A percentile compares a stretch with the other conserved stretches of the same genome.
Conservation (phyloP, 2,797 vertebrate species). For the Diglossa cyanea region DNA sequence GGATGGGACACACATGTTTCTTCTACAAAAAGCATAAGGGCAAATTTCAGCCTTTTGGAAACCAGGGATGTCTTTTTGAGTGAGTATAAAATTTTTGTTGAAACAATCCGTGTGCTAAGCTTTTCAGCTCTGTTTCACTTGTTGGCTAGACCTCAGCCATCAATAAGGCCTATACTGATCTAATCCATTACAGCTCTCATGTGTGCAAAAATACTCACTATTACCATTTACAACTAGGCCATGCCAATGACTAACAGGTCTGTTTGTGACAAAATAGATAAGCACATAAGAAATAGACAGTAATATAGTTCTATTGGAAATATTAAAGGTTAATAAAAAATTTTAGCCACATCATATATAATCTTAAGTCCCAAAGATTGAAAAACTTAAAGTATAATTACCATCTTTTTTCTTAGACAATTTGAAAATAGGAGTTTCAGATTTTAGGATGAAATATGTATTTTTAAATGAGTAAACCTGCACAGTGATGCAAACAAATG, state of each 20-base stretch:
- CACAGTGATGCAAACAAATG: not conserved
- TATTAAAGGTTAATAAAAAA: not conserved
- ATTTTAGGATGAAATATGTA: not conserved
- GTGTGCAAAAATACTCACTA: not conserved
- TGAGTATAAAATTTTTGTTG: not conserved
- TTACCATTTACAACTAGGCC: not conserved
- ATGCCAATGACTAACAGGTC: not conserved
- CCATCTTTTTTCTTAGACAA: not conserved
- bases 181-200: not conserved
- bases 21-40: accelerated
- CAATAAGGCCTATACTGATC: not conserved
- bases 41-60: not conserved
- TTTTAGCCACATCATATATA: not conserved
- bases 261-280: not conserved
- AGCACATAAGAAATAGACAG: not conserved
- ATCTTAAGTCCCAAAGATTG: not conserved
- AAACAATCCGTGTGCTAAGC: not conserved
- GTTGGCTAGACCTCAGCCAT: not conserved
- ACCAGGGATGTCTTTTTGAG: not conserved
- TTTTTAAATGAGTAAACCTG: not conserved
- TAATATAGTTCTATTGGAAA: not conserved
- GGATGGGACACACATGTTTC: not conserved
- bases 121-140: not conserved
- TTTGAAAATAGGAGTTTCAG: not conserved
- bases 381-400: not conserved